Base-by-base conservation (phyloP, 2,888 invertebrate genomes). In the Mactromeris polynyma region DNA sequence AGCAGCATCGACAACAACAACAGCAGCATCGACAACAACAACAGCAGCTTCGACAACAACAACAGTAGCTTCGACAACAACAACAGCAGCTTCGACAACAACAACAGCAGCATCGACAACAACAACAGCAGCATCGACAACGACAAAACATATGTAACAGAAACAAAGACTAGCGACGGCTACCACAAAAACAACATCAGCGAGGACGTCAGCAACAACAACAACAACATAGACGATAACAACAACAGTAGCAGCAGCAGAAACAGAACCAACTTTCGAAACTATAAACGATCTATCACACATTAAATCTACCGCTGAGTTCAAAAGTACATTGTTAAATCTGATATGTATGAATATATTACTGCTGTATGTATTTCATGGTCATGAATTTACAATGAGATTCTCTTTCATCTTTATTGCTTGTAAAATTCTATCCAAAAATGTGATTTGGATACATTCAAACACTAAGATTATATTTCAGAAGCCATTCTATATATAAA, bases 331-430 rank as follows among this genome's bases (percentile, higher is more conserved):
- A 26, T 26, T 64, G 26, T 64, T 64, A 26, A 64, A 64, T 64
- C 21, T 64, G 58, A 64, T 64, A n/a, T n/a, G 26, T 64, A 26
- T 73, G 73, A 73, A 73, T 73, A 73, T 26, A 73, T 73, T 73
- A 73, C 17, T 33, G 14, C 3, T 36, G 73, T 36, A 33, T 73
- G 4, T 2, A 73, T 73, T 73, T 73, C 73, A 33, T 73, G 33
- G 36, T 36, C 73, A 73, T 73, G 73, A 73, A 73, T 73, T 73
- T 73, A n/a, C 73, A 73, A 73, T 73, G 73, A 73, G 73, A 19
- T 73, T 33, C 33, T 36, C 36, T 33, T 73, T 73, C 36, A 33
- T 33, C 17, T 64, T 73, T 73, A 33, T 33, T 69, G 31, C 17
- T 31, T 33, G 69, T 69, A 69, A 6, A 69, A 31, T 33, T 73